These are phyloP conservation scores for Miltochrista miniata DNA, from an alignment of 2,888 invertebrate genomes.

Conservation along the genomic window DNA sequence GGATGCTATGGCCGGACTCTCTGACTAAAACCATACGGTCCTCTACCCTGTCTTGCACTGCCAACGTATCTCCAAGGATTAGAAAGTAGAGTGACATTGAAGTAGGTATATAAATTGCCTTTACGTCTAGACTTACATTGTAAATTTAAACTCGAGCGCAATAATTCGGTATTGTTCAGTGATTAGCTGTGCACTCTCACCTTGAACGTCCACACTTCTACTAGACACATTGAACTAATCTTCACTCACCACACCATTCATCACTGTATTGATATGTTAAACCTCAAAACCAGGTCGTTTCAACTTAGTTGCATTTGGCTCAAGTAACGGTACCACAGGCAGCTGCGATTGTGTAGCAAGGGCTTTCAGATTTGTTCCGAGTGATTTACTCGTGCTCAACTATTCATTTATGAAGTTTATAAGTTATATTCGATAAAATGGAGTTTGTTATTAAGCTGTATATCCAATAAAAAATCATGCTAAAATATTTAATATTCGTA, in stretches of 20 bases:
- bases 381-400: constrained; percentile 9
- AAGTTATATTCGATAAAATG: constrained; percentile 5
- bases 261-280: constrained; percentile 64
- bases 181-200: constrained; percentile 3
- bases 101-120: too few species aligned
- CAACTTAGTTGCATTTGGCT: constrained; percentile 58
- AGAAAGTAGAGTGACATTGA: too few species aligned
- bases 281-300: constrained; percentile 60
- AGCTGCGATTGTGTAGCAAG: constrained; percentile 15
- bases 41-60: too few species aligned
- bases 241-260: constrained; percentile 27
- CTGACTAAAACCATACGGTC: too few species aligned
- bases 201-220: constrained; percentile 6
- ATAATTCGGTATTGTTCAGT: constrained; percentile 3
- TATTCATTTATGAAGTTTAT: too few species aligned
- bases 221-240: constrained; percentile 18
- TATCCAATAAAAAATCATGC: not conserved
- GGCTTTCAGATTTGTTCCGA: constrained; percentile 22
- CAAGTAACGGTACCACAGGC: constrained; percentile 63
- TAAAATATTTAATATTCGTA: not conserved
- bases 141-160: not conserved
- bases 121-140: too few species aligned
- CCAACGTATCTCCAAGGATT: too few species aligned
- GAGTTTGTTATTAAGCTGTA: not conserved
- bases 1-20: too few species aligned